Evolutionary conservation across 2,888 invertebrate species (phyloP).

Genomic region (Malachius bipustulatus): DNA sequence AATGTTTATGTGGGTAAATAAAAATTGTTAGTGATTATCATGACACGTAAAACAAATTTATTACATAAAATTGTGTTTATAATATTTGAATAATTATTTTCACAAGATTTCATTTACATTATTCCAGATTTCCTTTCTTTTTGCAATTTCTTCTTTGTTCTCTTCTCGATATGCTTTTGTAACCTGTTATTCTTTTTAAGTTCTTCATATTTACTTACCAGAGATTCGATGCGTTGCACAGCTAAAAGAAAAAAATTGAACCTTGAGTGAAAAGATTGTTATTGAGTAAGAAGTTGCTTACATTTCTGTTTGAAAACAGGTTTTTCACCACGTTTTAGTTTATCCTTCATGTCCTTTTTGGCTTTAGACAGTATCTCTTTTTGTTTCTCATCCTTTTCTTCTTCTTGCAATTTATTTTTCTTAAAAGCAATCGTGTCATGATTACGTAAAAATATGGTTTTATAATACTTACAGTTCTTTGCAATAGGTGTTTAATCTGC

Average conservation of each 20-base stretch:
- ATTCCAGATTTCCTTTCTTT: no score
- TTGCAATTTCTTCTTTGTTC: slow-evolving; percentile 61
- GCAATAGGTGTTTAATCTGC: slow-evolving; percentile 58
- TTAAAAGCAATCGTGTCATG: no score
- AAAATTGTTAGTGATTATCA: no score
- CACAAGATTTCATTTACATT: no score
- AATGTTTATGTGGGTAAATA: no score
- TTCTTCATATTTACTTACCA: slow-evolving; percentile 70
- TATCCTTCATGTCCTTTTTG: slow-evolving; percentile 44
- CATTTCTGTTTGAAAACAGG: slow-evolving; percentile 64
- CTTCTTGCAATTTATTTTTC: slow-evolving; percentile 44
- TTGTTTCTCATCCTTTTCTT: slow-evolving; percentile 44
- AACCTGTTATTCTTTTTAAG: slow-evolving; percentile 66
- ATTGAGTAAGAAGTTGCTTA: slow-evolving; percentile 37
- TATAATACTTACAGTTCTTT: slow-evolving; percentile 68
- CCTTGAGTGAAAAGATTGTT: slow-evolving; percentile 8
- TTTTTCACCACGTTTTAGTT: slow-evolving; percentile 54
- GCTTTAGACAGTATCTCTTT: no score
- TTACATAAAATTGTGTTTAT: no score
- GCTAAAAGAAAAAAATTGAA: no score
- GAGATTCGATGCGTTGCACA: slow-evolving; percentile 59
- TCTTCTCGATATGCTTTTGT: slow-evolving; percentile 68
- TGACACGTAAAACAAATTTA: no score
- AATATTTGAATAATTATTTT: no score
- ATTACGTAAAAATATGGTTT: no score